Percentiles rank a stretch among this genome's conserved stretches.
Conservation (phyloP, 2,797 vertebrate species). For the Balearica regulorum region DNA sequence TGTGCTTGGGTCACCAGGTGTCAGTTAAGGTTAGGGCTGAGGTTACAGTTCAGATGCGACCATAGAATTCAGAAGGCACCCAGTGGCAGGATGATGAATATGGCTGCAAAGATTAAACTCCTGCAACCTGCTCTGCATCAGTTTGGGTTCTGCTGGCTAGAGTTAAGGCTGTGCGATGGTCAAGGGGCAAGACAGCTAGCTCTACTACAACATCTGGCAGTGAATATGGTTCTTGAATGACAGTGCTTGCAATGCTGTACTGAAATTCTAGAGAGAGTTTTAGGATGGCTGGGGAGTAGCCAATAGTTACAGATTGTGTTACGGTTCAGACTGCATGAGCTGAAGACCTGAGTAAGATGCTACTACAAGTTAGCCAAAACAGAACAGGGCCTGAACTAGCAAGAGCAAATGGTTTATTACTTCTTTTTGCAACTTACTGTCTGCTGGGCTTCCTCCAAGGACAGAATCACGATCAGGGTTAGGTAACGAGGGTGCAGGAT, state of each 20-base stretch:
- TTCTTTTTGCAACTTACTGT: not conserved
- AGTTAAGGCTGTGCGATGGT: not conserved
- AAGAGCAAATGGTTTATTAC: not conserved
- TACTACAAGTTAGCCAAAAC: not conserved
- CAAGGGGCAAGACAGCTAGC: not conserved
- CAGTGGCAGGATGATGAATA: not conserved
- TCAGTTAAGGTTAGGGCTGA: not conserved
- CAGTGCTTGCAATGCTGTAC: not conserved
- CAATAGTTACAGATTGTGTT: not conserved
- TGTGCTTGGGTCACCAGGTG: not conserved
- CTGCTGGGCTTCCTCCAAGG: not conserved
- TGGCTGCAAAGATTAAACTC: not conserved
- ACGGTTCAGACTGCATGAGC: not conserved
- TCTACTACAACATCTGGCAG: not conserved
- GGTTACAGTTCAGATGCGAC: not conserved
- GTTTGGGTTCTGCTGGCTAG: not conserved
- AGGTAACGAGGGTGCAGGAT: not conserved
- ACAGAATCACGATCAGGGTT: not conserved
- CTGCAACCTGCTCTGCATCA: not conserved
- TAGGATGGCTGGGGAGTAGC: not conserved
- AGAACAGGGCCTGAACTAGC: not conserved
- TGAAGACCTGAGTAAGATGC: not conserved
- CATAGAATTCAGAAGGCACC: fast-evolving
- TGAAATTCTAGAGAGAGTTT: not conserved
- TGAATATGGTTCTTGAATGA: fast-evolving